Evolutionary conservation across 2,888 invertebrate genomes (phyloP), one percentile per base, ranked within the genome.

Genomic region (Leptopilina syphax): DNA sequence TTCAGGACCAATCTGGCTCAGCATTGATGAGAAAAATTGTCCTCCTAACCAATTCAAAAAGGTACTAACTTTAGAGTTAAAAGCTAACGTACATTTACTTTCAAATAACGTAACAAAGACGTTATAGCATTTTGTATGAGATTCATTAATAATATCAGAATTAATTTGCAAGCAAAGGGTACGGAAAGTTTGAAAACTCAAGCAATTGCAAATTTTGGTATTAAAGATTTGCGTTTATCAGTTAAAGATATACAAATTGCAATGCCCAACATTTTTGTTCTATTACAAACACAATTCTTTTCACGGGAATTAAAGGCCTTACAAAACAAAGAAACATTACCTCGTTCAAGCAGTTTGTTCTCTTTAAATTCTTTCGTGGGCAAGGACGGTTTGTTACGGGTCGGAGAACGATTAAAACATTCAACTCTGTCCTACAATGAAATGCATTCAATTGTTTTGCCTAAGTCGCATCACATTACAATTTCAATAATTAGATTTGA

Each of bases 1-100:
- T 41, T 3, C 44, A 0, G 77, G 77, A n/a, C 77, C 77, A n/a
- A 41, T 6, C 6, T 77, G 65, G 65, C 47, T 77, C 41, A 47
- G 24, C 44, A 8, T 3, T 7, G 18, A 63, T 77, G 77, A 65
- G 47, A 10, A 47, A 18, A n/a, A 65, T 8, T 77, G 77, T 47
- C 77, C 77, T 13, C 5, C n/a, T 57, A 57, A 57, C 1, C 57
- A 57, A 57, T 57, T 57, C 13, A 5, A 57, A n/a, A 57, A 57
- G n/a, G 10, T 13, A 57, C 57, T 5, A 57, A 57, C n/a, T 57
- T 57, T 57, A 57, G 57, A 57, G 5, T 57, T 57, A n/a, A 57
- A 57, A 13, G n/a, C 13, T 13, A 57, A 57, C n/a, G 13, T 57
- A 10, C 1, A 10, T 57, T 13, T 57, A 57, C 10, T 57, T 57